Base-by-base conservation (phyloP, 2,888 invertebrate genomes). In the Arctia plantaginis region DNA sequence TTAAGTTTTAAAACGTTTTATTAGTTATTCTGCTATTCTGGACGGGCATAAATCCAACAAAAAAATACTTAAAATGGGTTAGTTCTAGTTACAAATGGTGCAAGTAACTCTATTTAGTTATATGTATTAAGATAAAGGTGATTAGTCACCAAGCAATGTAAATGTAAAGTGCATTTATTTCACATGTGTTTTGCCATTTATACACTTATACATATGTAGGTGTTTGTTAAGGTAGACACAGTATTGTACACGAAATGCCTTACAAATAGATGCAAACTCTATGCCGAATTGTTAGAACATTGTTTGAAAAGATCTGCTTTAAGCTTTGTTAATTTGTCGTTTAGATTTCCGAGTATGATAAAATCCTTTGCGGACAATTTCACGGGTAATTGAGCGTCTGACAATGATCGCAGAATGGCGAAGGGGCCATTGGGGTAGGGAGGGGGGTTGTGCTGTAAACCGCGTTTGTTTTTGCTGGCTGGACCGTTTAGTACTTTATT, bases 321-420 rank as follows among this genome's bases (percentile, higher is more conserved):
- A 71, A 80, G 77, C 82, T 76, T 84, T 81, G 84, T 82, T 84
- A 84, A 83, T 84, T 80, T 75, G 79, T 82, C 83, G 77, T 78
- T 66, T 59, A 80, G 81, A 82, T 82, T 84, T 80, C 79, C 3
- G 77, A 84, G 83, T 78, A 84, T 86, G 87, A 88, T 88, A 87
- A 88, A 90, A 87, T 85, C 84, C 85, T 89, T 90, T 87, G 87
- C 87, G 89, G 84, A 88, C 91, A 93, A 93, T 94, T 93, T 93
- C 91, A 94, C 90, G 93, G 91, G 90, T 92, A 94, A 94, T 93
- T 93, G 92, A 92, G 89, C 89, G 90, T 87, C 90, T 89, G 90
- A 90, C 90, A 92, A 88, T 88, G 89, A 87, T 90, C 87, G 86
- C 79, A 84, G 80, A 82, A 83, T 89, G 82, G 78, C 73, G 64